Evolutionary conservation across 2,888 invertebrate species (phyloP), one percentile per base, ranked within the genome.

Genomic region (Amiota minor): DNA sequence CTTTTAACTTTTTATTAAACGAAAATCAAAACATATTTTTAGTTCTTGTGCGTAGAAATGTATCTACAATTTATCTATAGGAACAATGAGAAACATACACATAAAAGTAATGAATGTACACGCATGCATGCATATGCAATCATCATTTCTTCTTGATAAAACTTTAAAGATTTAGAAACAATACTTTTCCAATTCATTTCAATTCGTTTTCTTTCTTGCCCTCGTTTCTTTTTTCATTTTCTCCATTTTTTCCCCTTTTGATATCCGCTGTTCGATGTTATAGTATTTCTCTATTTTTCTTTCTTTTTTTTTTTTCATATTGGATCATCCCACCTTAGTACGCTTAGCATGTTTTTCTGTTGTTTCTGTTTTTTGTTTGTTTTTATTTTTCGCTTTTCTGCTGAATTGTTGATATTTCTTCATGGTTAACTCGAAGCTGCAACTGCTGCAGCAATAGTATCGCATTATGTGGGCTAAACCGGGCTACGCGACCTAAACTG

Each of bases 381-480:
- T 46, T 12, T n/a, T 18, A 9, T 64, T 45, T 64, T 46, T 46
- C 9, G 9, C 16, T 18, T 18, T 20, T 47, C 20, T 67, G 65
- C 65, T 67, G 49, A 49, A 67, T 67, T 67, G 65, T 67, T 67
- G 65, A 50, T 67, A 67, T 67, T 67, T 18, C 65, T 67, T 47
- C 49, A 49, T 49, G 65, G 49, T 49, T 49, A 49, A 47, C 23
- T 16, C n/a, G 18, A 20, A 12, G 45, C 49, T 50, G 20, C 65
- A 49, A 23, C 62, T 10, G 47, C 18, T 67, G 65, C 47, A 49
- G 9, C 49, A 46, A n/a, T n/a, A 49, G 59, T 59, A 9, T 35
- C 35, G 6, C 35, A 20, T 20, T 59, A 47, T 67, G 65, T 67
- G 65, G 65, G 65, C 65, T 49, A 67, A 67, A 67, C 65, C 65